These are phyloP conservation scores for Zele albiditarsus DNA, from an alignment of 2,888 invertebrate genomes.

Conservation along the genomic window DNA sequence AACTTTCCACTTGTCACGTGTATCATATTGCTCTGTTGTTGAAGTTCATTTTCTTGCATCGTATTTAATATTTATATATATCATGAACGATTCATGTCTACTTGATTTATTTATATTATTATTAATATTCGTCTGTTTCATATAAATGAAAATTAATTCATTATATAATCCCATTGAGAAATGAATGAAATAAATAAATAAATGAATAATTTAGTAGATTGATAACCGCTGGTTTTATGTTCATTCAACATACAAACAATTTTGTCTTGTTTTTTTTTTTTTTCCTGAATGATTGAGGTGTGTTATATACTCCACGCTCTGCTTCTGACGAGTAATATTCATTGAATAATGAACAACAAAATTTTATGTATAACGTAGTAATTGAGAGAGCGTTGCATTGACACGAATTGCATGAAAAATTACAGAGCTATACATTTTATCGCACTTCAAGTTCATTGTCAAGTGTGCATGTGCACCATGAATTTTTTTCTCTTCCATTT, in stretches of 20 bases:
- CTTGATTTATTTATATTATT: not conserved
- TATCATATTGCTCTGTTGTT: not conserved
- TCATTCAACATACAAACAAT: not conserved
- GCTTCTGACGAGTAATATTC: not conserved
- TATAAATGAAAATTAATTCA: not conserved
- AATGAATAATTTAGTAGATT: not conserved
- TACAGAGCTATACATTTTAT: not conserved
- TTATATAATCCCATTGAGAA: not conserved
- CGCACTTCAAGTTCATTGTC: not conserved
- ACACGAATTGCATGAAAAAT: not conserved
- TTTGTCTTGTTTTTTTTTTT: not conserved
- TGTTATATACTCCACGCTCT: not conserved
- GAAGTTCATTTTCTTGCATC: slow-evolving; percentile 4
- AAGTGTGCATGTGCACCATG: not conserved
- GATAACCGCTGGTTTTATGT: not conserved
- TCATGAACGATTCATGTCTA: not conserved
- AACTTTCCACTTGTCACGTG: slow-evolving; percentile 14
- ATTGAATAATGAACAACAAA: not conserved
- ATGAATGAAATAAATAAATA: not conserved
- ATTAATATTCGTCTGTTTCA: not conserved
- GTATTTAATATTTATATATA: not conserved
- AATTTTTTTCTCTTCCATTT: too few relatives aligned
- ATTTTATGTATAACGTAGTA: not conserved
- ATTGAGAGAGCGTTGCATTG: not conserved
- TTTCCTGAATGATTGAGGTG: not conserved